Percentiles rank a stretch among this genome's conserved stretches.
Evolutionary conservation across 2,113 vertebrate genomes (phyloP).

Genomic region (Clarias macrocephalus): DNA sequence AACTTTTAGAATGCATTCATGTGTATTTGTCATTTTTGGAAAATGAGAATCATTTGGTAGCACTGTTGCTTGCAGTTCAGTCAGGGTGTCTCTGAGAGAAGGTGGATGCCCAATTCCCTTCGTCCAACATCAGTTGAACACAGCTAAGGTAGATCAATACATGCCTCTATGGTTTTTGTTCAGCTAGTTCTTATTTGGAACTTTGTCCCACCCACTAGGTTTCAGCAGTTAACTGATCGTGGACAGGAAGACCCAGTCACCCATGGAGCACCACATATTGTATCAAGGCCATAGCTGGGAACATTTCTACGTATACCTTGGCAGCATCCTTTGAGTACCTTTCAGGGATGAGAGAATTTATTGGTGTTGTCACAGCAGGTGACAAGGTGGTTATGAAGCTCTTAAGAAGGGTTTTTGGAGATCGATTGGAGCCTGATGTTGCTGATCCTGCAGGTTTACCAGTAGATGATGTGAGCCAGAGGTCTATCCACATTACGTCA

Average conservation of each 20-base stretch:
- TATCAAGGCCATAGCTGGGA: neutral
- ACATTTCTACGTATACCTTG: neutral
- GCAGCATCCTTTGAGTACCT: neutral
- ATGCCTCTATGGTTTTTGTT: neutral
- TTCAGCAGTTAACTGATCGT: neutral
- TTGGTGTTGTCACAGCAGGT: neutral
- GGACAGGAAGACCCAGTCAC: neutral
- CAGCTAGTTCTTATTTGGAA: neutral
- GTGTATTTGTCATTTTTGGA: neutral
- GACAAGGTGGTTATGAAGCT: neutral
- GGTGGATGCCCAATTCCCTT: neutral
- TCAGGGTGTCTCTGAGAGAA: neutral
- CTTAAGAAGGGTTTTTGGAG: neutral
- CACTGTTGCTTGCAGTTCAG: too few species aligned
- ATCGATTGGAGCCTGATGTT: neutral
- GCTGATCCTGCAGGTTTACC: slow-evolving; percentile 3
- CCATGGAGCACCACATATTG: neutral
- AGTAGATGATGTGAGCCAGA: neutral
- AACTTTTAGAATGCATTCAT: neutral
- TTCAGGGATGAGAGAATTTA: neutral
- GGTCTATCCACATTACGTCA: neutral
- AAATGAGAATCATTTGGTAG: neutral
- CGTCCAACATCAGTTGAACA: neutral
- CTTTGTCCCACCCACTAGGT: too few species aligned
- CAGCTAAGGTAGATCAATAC: neutral